These are phyloP conservation scores for Lepus townsendii DNA, from an alignment of 2,797 vertebrate species.

Conservation along the genomic window DNA sequence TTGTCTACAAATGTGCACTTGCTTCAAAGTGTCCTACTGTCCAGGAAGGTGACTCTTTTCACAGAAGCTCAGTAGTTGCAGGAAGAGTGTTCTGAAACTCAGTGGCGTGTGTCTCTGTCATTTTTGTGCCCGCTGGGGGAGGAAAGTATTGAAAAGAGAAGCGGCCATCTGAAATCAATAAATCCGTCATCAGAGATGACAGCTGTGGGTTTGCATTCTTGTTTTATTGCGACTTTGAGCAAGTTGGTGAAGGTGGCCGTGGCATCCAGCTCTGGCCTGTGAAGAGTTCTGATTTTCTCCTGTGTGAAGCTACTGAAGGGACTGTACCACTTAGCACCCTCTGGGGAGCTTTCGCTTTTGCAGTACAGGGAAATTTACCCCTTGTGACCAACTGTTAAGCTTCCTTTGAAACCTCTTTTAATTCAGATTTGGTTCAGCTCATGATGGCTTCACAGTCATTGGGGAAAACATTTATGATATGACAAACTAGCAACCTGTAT, in stretches of 20 bases:
- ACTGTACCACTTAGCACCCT: constrained; percentile 79
- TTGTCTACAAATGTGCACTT: neutral
- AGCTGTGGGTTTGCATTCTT: constrained; percentile 78
- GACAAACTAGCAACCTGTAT: constrained; percentile 80
- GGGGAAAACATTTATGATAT: constrained; percentile 83
- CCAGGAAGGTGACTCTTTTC: constrained; percentile 59
- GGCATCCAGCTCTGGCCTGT: constrained; percentile 58
- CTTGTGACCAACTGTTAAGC: constrained; percentile 84
- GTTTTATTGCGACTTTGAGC: constrained; percentile 85
- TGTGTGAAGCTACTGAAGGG: constrained; percentile 72
- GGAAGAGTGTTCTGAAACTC: constrained; percentile 56
- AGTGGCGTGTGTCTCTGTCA: constrained; percentile 43
- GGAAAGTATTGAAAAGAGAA: constrained; percentile 77
- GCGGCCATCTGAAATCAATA: constrained; percentile 70
- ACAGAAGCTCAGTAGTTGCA: constrained; percentile 25
- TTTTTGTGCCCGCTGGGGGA: constrained; percentile 21
- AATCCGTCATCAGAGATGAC: constrained; percentile 69
- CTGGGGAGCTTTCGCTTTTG: constrained; percentile 79
- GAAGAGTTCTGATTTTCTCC: constrained; percentile 70
- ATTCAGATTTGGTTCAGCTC: constrained; percentile 83
- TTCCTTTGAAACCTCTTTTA: constrained; percentile 84
- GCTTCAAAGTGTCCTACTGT: neutral
- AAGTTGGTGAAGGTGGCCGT: constrained; percentile 73
- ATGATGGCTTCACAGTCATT: constrained; percentile 76
- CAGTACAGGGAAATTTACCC: constrained; percentile 82